These are phyloP conservation scores for Phyllostomus discolor DNA, from an alignment of 2,113 vertebrate genomes.

Conservation along the genomic window DNA sequence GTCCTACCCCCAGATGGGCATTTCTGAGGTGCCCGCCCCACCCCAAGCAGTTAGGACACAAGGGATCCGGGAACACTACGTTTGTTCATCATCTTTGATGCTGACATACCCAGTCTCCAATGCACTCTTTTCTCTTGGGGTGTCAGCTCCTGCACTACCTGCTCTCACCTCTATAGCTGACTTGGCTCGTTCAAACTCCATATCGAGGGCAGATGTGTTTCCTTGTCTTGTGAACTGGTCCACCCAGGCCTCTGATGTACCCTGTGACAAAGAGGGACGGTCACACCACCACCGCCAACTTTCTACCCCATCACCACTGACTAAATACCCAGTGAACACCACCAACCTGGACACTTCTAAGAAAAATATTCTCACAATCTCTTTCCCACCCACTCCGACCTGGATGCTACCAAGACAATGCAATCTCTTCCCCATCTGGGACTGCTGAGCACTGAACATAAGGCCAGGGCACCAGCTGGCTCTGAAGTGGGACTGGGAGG, in stretches of 20 bases:
- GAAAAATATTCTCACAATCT: slow-evolving; percentile 24
- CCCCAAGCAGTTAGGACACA: not conserved
- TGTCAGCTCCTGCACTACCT: not conserved
- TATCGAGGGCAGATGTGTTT: slow-evolving; percentile 79
- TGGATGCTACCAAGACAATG: slow-evolving; percentile 10
- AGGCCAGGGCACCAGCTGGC: slow-evolving; percentile 43
- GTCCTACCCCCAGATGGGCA: not conserved
- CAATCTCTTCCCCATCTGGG: slow-evolving; percentile 53
- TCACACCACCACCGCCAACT: not conserved
- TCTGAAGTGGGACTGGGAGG: slow-evolving; percentile 63
- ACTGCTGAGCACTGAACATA: slow-evolving; percentile 58
- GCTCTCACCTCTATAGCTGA: slow-evolving; percentile 94
- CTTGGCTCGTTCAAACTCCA: slow-evolving; percentile 95
- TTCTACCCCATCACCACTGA: not conserved
- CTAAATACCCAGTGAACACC: not conserved
- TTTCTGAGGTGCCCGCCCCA: not conserved
- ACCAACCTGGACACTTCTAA: slow-evolving; percentile 9
- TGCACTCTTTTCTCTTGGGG: not conserved
- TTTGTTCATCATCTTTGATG: not conserved
- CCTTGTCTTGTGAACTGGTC: slow-evolving; percentile 88
- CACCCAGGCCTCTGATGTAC: slow-evolving; percentile 93
- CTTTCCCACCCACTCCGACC: slow-evolving; percentile 47
- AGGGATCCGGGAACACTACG: not conserved
- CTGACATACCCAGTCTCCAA: not conserved
- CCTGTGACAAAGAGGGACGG: slow-evolving; percentile 77